A percentile compares a stretch with the other conserved stretches of the same genome.
Conservation (phyloP, 2,113 vertebrate species). For the Oplegnathus fasciatus region DNA sequence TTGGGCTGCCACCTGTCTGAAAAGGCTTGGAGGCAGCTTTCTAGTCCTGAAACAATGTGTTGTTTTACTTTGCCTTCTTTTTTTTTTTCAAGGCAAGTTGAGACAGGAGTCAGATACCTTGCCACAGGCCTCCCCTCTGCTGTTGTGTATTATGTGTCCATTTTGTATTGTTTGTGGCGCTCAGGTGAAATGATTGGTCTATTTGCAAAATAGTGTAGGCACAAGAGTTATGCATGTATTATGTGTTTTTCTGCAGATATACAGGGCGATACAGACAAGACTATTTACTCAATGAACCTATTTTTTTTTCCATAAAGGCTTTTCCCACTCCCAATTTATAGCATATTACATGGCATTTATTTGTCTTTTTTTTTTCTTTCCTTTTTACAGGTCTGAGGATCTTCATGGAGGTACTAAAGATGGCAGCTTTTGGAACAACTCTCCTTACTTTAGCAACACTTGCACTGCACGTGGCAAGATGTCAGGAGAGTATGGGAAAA, state of each 20-base stretch:
- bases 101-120: conserved; percentile 70
- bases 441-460: conserved; percentile 67
- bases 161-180: conserved; percentile 29
- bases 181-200: conserved; percentile 18
- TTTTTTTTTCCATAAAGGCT: neutral
- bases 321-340: neutral
- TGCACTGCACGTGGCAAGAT: conserved; percentile 77
- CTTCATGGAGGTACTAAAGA: conserved; percentile 68
- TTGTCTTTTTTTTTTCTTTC: neutral
- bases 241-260: conserved; percentile 1
- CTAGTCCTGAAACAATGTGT: conserved; percentile 59
- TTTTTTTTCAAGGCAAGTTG: conserved; percentile 70
- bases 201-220: conserved; percentile 10
- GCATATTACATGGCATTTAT: neutral
- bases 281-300: neutral
- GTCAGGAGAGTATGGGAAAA: conserved; percentile 78
- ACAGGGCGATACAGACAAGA: neutral
- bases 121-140: conserved; percentile 46
- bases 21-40: conserved; percentile 50
- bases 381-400: conserved; percentile 63
- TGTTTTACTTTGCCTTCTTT: conserved; percentile 45
- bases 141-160: conserved; percentile 39
- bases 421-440: conserved; percentile 66
- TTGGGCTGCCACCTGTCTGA: conserved; percentile 54
- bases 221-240: neutral